Evolutionary conservation across 2,888 invertebrate genomes (phyloP), one percentile per base, ranked within the genome.

Genomic region (Trachelus iudaicus): DNA sequence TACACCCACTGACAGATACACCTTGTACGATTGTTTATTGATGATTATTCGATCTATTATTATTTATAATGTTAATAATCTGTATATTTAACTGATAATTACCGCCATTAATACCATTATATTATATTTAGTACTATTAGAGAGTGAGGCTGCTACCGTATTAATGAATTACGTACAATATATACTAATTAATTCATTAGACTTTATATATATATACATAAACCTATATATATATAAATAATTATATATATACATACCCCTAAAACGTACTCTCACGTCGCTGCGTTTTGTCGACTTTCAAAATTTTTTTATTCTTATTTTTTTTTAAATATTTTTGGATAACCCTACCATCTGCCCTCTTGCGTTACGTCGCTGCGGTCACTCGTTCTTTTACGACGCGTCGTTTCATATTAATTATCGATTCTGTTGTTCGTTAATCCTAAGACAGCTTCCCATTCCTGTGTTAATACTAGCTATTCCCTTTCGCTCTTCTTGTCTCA

Each of bases 141-240:
- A 91, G 89, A 90, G 89, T 89, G 90, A 91, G 90, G 91, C 90
- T 90, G 90, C 90, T 90, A 90, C 88, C 87, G 87, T 90, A 91
- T 90, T 91, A 90, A 91, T 90, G 89, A 90, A 90, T 91, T 91
- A 90, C 89, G 89, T 91, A 90, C 90, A 90, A 90, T 90, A 90
- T 90, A 89, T 89, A 87, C 85, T 90, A 88, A 90, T 90, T 91
- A 90, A 90, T 90, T 91, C 90, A 90, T 91, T 91, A 90, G 90
- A 90, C 87, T 76, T 71, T 78, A 78, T 78, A 78, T 77, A 76
- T 71, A 74, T 74, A 74, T 71, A 71, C 33, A 71, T 71, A 71
- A 33, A 71, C 33, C 68, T 76, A 76, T 78, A 69, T 76, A 76
- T 76, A 69, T 86, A 89, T 90, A 89, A 88, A 90, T 88, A 89